Evolutionary conservation across 2,113 vertebrate genomes (phyloP).

Genomic region (Mirounga angustirostris): DNA sequence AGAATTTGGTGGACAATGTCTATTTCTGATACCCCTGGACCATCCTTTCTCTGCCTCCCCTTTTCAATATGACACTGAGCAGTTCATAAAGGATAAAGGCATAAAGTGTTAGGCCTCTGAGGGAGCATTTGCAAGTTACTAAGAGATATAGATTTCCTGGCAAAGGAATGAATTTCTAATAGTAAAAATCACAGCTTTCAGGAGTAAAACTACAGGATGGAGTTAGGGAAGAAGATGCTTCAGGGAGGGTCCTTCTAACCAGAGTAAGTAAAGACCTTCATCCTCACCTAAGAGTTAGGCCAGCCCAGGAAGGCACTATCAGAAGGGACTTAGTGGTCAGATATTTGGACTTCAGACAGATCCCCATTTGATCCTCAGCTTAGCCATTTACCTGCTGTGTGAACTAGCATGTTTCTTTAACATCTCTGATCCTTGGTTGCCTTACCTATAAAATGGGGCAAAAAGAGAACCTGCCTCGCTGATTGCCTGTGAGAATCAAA

Average conservation of each 20-base stretch:
- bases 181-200: background rate
- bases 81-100: background rate
- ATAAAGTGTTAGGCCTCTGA: background rate
- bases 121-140: background rate
- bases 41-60: background rate
- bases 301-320: background rate
- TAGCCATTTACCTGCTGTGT: background rate
- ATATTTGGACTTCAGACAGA: background rate
- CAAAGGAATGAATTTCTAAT: background rate
- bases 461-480: background rate
- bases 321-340: background rate
- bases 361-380: background rate
- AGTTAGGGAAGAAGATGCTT: background rate
- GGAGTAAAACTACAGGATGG: background rate
- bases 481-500: constrained; percentile 10
- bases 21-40: background rate
- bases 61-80: background rate
- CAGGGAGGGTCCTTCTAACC: background rate
- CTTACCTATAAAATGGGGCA: background rate
- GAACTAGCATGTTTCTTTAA: background rate
- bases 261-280: background rate
- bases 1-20: background rate
- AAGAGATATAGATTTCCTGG: background rate
- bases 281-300: background rate
- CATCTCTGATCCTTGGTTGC: background rate